Conservation (phyloP, 1,140 invertebrate genomes). For the Pseudomyrmex pallidus region DNA sequence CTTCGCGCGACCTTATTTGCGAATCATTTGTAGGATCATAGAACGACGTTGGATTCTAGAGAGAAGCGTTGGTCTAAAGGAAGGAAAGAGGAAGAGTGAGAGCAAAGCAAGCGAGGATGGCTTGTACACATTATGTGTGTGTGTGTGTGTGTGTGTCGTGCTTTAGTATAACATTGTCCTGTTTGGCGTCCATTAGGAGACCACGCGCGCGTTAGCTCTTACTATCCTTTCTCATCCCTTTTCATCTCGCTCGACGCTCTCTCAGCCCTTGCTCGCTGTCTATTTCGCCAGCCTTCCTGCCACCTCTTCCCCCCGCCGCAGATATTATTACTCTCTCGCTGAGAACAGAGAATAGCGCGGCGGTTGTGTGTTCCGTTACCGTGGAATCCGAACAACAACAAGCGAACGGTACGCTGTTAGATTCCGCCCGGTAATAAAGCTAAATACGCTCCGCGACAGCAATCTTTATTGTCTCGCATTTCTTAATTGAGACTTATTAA, state of each 20-base stretch:
- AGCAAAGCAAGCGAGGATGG: slow-evolving; percentile 8
- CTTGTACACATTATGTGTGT: slow-evolving; percentile 34
- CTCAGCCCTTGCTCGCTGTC: slow-evolving; percentile 50
- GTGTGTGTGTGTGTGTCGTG: slow-evolving; percentile 19
- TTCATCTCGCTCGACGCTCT: slow-evolving; percentile 51
- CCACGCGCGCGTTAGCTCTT: slow-evolving; percentile 53
- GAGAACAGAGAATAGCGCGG: slow-evolving; percentile 44
- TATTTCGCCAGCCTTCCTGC: slow-evolving; percentile 20
- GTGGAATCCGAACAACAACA: slow-evolving; percentile 55
- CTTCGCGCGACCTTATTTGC: slow-evolving; percentile 8
- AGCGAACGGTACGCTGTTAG: slow-evolving; percentile 23
- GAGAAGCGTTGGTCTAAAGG: neutral
- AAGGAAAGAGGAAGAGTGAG: slow-evolving; percentile 1
- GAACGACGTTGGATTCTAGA: slow-evolving; percentile 10
- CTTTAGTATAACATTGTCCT: slow-evolving; percentile 64
- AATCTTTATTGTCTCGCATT: slow-evolving; percentile 34
- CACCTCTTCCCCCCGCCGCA: neutral
- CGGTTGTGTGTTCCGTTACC: slow-evolving; percentile 28
- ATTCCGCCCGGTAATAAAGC: slow-evolving; percentile 31
- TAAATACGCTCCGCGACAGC: slow-evolving; percentile 29
- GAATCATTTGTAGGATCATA: slow-evolving; percentile 48
- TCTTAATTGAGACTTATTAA: slow-evolving; percentile 32
- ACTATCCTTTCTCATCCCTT: slow-evolving; percentile 60
- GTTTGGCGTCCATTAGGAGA: slow-evolving; percentile 70
- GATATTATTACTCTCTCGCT: slow-evolving; percentile 52